A percentile compares a stretch with the other conserved stretches of the same genome.
phyloP scores from a whole-genome alignment of 2,888 invertebrate species.

The Agonopterix alstromeriana region DNA sequence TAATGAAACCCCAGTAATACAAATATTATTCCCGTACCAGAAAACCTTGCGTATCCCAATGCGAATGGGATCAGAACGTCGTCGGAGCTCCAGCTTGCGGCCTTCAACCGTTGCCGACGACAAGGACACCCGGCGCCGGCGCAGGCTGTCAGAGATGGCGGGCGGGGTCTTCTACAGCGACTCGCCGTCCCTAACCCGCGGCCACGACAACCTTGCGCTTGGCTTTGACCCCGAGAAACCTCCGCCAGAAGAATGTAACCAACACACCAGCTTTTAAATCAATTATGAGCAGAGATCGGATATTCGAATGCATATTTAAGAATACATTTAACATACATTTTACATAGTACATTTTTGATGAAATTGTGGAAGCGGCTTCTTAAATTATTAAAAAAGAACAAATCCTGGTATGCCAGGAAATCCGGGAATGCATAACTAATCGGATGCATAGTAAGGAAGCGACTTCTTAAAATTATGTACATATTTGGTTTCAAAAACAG shows the following conservation, averaged over 20 bases:
- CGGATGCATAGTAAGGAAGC: too few relatives aligned
- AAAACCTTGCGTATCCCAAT: slow-evolving; percentile 51
- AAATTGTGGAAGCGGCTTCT: too few relatives aligned
- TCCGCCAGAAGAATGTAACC: slow-evolving; percentile 33
- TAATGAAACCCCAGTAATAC: too few relatives aligned
- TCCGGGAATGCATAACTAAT: too few relatives aligned
- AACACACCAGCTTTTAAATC: slow-evolving; percentile 26
- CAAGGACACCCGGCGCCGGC: slow-evolving; percentile 62
- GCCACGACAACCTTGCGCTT: slow-evolving; percentile 59
- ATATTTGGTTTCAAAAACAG: too few relatives aligned
- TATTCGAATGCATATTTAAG: too few relatives aligned
- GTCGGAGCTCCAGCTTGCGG: slow-evolving; percentile 64
- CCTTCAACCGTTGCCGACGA: slow-evolving; percentile 57
- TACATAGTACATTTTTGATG: too few relatives aligned
- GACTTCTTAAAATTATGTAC: too few relatives aligned
- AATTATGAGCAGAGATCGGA: too few relatives aligned
- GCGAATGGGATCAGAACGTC: slow-evolving; percentile 52
- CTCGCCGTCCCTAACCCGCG: slow-evolving; percentile 31
- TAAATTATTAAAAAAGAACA: too few relatives aligned
- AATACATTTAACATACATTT: too few relatives aligned
- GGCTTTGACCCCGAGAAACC: slow-evolving; percentile 55
- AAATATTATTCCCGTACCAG: slow-evolving; percentile 22
- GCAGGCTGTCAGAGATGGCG: slow-evolving; percentile 64
- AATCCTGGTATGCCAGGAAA: too few relatives aligned
- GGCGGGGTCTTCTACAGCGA: slow-evolving; percentile 72